Base-by-base conservation (phyloP, 2,113 vertebrate species). In the Salvator merianae region DNA sequence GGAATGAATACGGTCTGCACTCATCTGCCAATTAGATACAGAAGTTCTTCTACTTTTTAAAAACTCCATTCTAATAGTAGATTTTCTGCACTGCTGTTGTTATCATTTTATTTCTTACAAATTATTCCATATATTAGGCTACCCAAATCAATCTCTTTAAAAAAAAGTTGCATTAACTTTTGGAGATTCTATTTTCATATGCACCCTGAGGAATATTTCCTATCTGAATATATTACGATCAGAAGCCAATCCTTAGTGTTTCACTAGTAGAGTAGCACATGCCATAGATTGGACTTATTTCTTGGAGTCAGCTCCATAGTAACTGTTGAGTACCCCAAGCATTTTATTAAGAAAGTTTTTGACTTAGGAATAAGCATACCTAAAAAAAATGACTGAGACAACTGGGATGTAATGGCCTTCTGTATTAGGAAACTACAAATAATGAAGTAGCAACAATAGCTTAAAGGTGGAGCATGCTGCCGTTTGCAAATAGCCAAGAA, bases 191-290 rank as follows among this genome's bases (percentile, higher is more conserved):
- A 77, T 94, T 95, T 93, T 85, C 82, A 91, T 38, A 89, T 87
- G 86, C 38, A 86, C 78, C 85, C 36, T 0, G 66, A 91, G 87
- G 88, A 94, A 85, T 43, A 89, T 87, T 92, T 96, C 71, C 74
- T 93, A 93, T 90, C 89, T 93, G 86, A 95, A 92, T 95, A 91
- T 88, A 91, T 91, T 93, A 93, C 87, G 77, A 93, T 93, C 87
- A 90, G 73, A 84, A 90, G 84, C 82, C 82, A 80, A 88, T 72
- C 43, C 63, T 89, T 87, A 72, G 87, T 32, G 5, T 40, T 88
- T 87, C 30, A 36, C 66, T 71, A 47, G 92, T 93, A 94, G 79
- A 88, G 78, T 84, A 3, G 0, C 79, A 53, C 36, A 62, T 83
- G 77, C 81, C 85, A 77, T 80, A 68, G 63, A 24, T 87, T 69